Evolutionary conservation across 2,113 vertebrate genomes (phyloP), one percentile per base, ranked within the genome.

Genomic region (Podarcis raffonei): DNA sequence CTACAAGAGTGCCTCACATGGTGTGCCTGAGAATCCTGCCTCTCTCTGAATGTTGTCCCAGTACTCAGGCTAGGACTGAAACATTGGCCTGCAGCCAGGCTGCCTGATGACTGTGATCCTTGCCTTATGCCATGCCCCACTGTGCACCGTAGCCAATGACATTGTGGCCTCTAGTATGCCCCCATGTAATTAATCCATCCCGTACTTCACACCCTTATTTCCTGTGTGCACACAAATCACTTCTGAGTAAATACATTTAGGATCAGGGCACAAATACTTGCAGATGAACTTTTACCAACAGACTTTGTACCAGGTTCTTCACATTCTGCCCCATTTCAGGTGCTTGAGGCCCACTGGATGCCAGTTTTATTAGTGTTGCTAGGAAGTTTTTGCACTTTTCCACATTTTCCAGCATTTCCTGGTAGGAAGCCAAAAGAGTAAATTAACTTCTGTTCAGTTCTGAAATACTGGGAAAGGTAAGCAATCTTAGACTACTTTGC

Each of bases 331-430:
- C 98, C 97, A 99, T 98, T 95, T 98, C 96, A 69, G 95, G 93
- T 6, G 98, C 97, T 86, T 97, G 98, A 89, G 98, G 96, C 91
- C 98, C 98, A 93, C 97, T 98, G 57, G 97, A 99, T 0, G 98
- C 98, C 90, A 99, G 95, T 93, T 99, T 99, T 94, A 99, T 98
- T 92, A 99, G 96, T 0, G 98, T 99, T 89, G 98, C 97, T 91
- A 99, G 97, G 92, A 99, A 99, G 95, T 99, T 99, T 95, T 99
- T 99, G 95, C 99, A 99, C 96, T 99, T 99, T 95, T 99, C 99
- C 91, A 98, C 98, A 94, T 99, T 99, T 94, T 99, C 98, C 91
- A 99, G 87, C 66, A 97, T 98, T 77, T 98, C 97, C 98, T 99
- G 89, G 75, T 0, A 79, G 3, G 42, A 95, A 92, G 95, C 87